Base-by-base conservation (phyloP, 2,797 vertebrate genomes). In the Zenarchopterus dispar region DNA sequence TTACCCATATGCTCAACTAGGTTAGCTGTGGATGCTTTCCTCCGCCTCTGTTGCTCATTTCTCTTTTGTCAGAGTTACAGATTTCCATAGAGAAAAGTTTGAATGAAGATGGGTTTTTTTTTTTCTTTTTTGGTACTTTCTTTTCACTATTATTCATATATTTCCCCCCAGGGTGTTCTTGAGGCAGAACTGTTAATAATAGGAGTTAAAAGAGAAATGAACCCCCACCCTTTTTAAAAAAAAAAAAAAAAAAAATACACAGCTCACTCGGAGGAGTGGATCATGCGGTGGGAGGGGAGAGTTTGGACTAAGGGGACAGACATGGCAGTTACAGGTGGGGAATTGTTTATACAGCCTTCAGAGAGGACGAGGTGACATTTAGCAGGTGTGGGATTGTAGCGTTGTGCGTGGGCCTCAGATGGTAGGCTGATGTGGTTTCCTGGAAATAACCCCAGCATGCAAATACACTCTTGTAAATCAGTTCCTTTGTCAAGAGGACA, bases 371-470 rank as follows among this genome's bases (percentile, higher is more conserved):
- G 70, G 75, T 92, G 90, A 92, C 90, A 92, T 91, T 92, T 90
- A 72, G 75, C 46, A 73, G 42, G 67, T 66, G 74, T 79, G 85
- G 82, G 83, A 71, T 64, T 69, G 73, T 58, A 64, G 24, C 2
- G 7, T 39, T 52, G 13, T 68, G 73, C 41, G 87, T 90, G 75
- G 88, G 88, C 23, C 17, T 73, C 45, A 79, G 53, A 73, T 77
- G 36, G 51, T 62, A 55, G 50, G 68, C 68, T 58, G 65, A 67
- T 85, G 83, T 70, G 84, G 82, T 86, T 85, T 86, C 85, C 87
- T 90, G 84, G 90, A 93, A 93, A 93, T 93, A 84, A 8, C 87
- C 80, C 84, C 42, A 17, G 39, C 48, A 67, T 86, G 80, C 80
- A 89, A 84, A 85, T 59, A 85, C 56, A 28, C 67, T 55, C 45